A percentile compares a stretch with the other conserved stretches of the same genome.
Evolutionary conservation across 2,113 vertebrate genomes (phyloP).

Genomic region (Rousettus leschenaultii): DNA sequence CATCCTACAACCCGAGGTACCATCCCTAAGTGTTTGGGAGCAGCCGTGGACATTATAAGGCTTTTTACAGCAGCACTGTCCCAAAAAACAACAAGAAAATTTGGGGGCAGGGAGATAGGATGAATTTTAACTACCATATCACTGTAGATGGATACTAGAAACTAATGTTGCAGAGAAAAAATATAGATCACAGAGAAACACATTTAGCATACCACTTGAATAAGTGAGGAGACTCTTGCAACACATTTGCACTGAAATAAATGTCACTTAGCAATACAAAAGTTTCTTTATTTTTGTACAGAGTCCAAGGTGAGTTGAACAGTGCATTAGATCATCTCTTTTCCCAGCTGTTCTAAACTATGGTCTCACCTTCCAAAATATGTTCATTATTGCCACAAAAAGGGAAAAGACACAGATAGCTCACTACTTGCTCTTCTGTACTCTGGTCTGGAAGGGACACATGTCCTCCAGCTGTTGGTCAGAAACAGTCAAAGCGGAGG

Average conservation of each 20-base stretch:
- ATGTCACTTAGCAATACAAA: not conserved
- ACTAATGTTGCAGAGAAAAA: not conserved
- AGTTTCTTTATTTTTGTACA: not conserved
- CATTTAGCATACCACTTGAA: not conserved
- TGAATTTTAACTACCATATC: not conserved
- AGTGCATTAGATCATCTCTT: not conserved
- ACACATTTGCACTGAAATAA: not conserved
- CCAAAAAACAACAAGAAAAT: not conserved
- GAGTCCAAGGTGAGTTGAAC: not conserved
- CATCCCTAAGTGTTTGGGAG: not conserved
- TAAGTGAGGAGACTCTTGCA: not conserved
- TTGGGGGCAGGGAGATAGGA: not conserved
- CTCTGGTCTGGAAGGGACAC: not conserved
- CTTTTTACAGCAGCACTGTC: not conserved
- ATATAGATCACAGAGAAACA: not conserved
- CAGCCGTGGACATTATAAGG: not conserved
- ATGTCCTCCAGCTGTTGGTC: accelerated
- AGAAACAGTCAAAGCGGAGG: not conserved
- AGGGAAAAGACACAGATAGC: not conserved
- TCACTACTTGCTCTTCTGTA: not conserved
- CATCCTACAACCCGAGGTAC: not conserved
- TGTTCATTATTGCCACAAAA: not conserved
- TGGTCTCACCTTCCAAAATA: not conserved
- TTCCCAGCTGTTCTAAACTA: not conserved
- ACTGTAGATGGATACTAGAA: not conserved